phyloP scores from a whole-genome alignment of 2,888 invertebrate genomes.

The Nephrotoma guestfalica region DNA sequence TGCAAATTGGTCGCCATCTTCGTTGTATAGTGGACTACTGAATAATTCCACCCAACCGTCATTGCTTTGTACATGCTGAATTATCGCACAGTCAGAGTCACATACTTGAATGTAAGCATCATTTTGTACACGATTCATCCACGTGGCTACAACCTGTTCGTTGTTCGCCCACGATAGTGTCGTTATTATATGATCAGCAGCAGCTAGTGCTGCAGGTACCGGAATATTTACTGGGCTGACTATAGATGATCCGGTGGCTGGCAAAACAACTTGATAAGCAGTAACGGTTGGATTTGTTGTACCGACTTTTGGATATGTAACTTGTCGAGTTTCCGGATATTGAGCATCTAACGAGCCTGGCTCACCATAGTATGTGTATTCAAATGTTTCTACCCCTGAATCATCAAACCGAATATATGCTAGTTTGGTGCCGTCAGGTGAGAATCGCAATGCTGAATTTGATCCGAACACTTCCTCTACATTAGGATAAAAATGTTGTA shows the following conservation, averaged over 20 bases:
- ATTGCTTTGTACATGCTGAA: constrained; percentile 14
- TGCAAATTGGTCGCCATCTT: constrained; percentile 50
- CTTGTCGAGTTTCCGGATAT: constrained; percentile 57
- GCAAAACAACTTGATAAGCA: constrained; percentile 42
- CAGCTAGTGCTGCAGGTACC: constrained; percentile 23
- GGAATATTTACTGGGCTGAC: constrained; percentile 14
- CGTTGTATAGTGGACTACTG: constrained; percentile 51
- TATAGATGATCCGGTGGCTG: constrained; percentile 18
- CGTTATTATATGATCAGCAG: constrained; percentile 36
- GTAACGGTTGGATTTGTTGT: constrained; percentile 52
- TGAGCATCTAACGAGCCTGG: constrained; percentile 59
- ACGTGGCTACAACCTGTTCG: constrained; percentile 55
- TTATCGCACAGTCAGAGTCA: constrained; percentile 20
- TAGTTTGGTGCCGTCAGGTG: constrained; percentile 58
- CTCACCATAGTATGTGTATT: constrained; percentile 64
- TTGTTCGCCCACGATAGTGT: constrained; percentile 64
- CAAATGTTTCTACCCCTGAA: constrained; percentile 53
- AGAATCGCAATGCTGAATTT: constrained; percentile 83
- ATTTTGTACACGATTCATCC: constrained; percentile 85
- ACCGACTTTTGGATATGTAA: constrained; percentile 70
- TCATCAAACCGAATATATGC: constrained; percentile 75
- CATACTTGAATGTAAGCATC: constrained; percentile 49
- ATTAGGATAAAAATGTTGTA: constrained; percentile 18
- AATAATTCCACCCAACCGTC: constrained; percentile 72
- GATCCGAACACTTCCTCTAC: constrained; percentile 80